Conservation (phyloP, 2,888 invertebrate species). For the Baronia brevicornis region DNA sequence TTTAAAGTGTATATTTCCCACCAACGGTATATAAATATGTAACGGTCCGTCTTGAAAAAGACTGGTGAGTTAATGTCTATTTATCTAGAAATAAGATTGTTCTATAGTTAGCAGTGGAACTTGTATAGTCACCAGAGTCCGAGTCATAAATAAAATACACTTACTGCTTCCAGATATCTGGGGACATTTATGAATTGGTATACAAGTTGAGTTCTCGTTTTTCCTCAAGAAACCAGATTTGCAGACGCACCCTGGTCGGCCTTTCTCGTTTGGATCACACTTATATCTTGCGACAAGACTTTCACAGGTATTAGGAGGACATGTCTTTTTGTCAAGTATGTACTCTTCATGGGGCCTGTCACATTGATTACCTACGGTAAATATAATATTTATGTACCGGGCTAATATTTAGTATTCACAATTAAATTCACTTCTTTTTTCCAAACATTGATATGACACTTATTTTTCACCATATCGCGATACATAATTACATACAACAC, state of each 20-base stretch:
- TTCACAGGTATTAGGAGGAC: conserved; percentile 7
- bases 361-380: conserved; percentile 6
- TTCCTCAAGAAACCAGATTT: conserved; percentile 2
- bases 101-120: too few species aligned
- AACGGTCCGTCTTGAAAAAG: too few species aligned
- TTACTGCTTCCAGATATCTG: background rate
- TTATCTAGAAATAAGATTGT: too few species aligned
- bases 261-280: conserved; percentile 6
- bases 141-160: background rate
- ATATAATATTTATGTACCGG: background rate
- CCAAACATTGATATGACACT: too few species aligned
- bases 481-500: too few species aligned
- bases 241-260: conserved; percentile 6
- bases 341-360: conserved; percentile 7
- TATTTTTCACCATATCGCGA: too few species aligned
- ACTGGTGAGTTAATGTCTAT: too few species aligned
- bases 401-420: too few species aligned
- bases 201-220: conserved; percentile 1
- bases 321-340: conserved; percentile 1
- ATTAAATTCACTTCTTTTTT: too few species aligned
- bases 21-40: too few species aligned
- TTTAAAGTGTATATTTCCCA: too few species aligned
- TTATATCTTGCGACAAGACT: background rate
- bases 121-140: too few species aligned
- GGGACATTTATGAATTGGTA: background rate